These are phyloP conservation scores for Parnassius orleans DNA, from an alignment of 2,888 invertebrate genomes.

Conservation along the genomic window DNA sequence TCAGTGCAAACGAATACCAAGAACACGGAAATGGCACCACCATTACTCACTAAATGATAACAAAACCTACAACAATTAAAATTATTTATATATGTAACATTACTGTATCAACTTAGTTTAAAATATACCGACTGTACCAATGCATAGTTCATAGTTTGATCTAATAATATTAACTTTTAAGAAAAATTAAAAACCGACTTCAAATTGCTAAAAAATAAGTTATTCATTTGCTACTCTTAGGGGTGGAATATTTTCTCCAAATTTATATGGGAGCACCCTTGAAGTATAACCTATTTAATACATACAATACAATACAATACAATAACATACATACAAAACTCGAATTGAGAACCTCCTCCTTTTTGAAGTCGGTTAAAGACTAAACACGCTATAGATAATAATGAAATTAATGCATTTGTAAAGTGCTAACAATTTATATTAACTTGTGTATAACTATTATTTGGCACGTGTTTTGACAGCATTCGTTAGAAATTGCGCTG, in stretches of 20 bases:
- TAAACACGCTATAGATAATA: constrained; percentile 14
- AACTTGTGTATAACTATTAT: constrained; percentile 25
- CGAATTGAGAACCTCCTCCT: too few species aligned
- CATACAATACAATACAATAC: too few species aligned
- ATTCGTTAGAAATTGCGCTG: constrained; percentile 6
- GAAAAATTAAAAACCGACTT: too few species aligned
- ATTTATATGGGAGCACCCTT: too few species aligned
- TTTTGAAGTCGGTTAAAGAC: constrained; percentile 1
- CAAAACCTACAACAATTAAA: constrained; percentile 19
- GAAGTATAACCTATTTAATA: too few species aligned
- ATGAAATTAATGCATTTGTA: constrained; percentile 19
- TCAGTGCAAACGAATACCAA: constrained; percentile 4
- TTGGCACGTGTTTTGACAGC: constrained; percentile 28
- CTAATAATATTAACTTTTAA: background rate
- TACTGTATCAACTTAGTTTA: constrained; percentile 8
- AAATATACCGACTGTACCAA: constrained; percentile 6
- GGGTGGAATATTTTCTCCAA: too few species aligned
- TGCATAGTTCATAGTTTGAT: constrained; percentile 5
- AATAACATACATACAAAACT: too few species aligned
- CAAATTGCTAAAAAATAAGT: too few species aligned
- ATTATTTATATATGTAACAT: constrained; percentile 16
- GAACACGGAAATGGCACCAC: constrained; percentile 1
- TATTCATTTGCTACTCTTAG: too few species aligned
- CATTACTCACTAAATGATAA: constrained; percentile 18
- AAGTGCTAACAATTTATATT: constrained; percentile 19